Evolutionary conservation across 2,888 invertebrate species (phyloP).

Genomic region (Perizoma flavofasciatum): DNA sequence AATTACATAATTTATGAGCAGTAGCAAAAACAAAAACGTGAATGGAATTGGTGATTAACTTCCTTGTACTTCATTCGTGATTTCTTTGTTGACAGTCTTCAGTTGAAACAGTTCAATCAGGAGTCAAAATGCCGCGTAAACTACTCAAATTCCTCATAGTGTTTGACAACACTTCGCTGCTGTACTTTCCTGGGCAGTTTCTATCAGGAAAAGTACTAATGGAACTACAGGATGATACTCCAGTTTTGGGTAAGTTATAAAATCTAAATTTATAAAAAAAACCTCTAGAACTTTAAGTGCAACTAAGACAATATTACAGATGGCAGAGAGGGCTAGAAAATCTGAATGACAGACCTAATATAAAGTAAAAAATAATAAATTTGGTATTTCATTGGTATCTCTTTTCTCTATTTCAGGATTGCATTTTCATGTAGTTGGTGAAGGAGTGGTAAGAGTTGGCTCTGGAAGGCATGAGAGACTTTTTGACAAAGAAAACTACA

Average conservation of each 20-base stretch:
- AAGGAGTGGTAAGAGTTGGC: conserved; percentile 95
- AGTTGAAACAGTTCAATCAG: conserved; percentile 10
- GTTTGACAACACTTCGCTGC: conserved; percentile 95
- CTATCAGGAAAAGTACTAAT: conserved; percentile 95
- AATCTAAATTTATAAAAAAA: conserved; percentile 24
- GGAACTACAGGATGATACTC: conserved; percentile 96
- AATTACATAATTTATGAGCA: conserved; percentile 40
- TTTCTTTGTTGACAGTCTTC: conserved; percentile 18
- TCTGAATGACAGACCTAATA: too few relatives aligned
- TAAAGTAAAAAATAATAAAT: too few relatives aligned
- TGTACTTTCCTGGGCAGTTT: conserved; percentile 97
- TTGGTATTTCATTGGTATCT: not conserved
- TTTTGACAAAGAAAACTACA: conserved; percentile 96
- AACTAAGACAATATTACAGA: too few relatives aligned
- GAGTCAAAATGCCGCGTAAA: conserved; percentile 90
- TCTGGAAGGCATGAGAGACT: conserved; percentile 92
- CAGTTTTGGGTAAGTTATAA: conserved; percentile 88
- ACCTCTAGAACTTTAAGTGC: too few relatives aligned
- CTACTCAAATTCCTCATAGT: conserved; percentile 96
- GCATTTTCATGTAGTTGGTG: conserved; percentile 97
- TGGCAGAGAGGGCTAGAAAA: conserved; percentile 1
- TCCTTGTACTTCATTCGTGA: conserved; percentile 10
- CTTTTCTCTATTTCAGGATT: conserved; percentile 84
- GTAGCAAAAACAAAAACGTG: conserved; percentile 36
- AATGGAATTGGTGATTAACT: conserved; percentile 20